A percentile compares a stretch with the other conserved stretches of the same genome.
Conservation (phyloP, 2,113 vertebrate species). For the Toxotes chatareus region DNA sequence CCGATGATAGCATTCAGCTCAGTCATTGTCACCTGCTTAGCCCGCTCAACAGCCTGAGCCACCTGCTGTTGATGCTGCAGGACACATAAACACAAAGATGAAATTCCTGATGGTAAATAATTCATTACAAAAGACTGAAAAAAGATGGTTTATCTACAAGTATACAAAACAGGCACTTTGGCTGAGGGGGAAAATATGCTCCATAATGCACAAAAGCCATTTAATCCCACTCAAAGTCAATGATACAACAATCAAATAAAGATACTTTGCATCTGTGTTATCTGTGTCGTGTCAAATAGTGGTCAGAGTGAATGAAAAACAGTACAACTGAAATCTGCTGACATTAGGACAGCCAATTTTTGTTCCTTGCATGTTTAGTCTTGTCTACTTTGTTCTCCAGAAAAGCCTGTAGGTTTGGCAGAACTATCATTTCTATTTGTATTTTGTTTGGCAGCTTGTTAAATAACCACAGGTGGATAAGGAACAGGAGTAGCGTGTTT, state of each 20-base stretch:
- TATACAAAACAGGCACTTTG: background rate
- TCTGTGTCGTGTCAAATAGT: background rate
- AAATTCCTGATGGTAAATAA: slow-evolving; percentile 16
- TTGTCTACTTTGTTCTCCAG: background rate
- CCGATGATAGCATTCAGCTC: slow-evolving; percentile 99
- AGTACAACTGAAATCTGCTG: background rate
- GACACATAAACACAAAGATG: slow-evolving; percentile 58
- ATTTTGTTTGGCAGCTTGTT: background rate
- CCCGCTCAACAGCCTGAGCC: slow-evolving; percentile 96
- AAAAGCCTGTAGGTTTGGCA: background rate
- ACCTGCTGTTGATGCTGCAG: slow-evolving; percentile 97
- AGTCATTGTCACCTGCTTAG: slow-evolving; percentile 99
- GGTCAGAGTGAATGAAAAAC: background rate
- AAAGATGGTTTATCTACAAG: background rate
- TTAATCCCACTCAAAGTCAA: background rate
- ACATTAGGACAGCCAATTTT: background rate
- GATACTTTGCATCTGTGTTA: background rate
- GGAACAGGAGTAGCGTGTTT: background rate
- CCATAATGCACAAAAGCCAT: background rate
- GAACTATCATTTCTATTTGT: background rate
- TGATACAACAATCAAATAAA: background rate
- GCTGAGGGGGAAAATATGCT: background rate
- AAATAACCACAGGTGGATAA: background rate
- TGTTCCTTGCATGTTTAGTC: background rate
- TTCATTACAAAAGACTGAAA: background rate